Percentiles rank a stretch among this genome's conserved stretches.
phyloP scores from a whole-genome alignment of 2,888 invertebrate species.

The Hemicrepidius hirtus region DNA sequence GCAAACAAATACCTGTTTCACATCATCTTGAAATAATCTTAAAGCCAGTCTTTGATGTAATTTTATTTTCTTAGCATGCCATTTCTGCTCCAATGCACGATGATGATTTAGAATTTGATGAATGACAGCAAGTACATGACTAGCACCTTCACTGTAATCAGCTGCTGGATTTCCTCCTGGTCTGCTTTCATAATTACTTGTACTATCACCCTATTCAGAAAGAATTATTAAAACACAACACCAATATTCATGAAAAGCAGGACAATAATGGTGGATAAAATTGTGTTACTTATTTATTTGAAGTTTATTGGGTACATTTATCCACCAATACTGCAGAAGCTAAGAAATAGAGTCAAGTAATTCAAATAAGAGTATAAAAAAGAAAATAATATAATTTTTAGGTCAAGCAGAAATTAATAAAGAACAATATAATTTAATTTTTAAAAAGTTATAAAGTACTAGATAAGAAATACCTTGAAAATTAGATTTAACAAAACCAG shows the following conservation, averaged over 20 bases:
- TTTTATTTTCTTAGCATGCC: conserved; percentile 96
- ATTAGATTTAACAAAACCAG: neutral
- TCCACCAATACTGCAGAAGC: too few species aligned
- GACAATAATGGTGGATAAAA: too few species aligned
- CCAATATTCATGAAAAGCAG: neutral
- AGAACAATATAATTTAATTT: too few species aligned
- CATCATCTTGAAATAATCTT: conserved; percentile 96
- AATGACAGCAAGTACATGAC: conserved; percentile 96
- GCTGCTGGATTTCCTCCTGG: conserved; percentile 90
- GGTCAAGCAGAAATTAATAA: neutral
- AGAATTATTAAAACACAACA: neutral
- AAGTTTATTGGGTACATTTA: too few species aligned
- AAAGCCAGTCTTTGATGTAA: conserved; percentile 95
- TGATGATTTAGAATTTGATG: conserved; percentile 98
- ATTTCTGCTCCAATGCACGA: conserved; percentile 92
- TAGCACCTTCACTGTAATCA: conserved; percentile 97
- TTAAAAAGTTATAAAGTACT: too few species aligned
- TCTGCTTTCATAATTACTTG: conserved; percentile 74
- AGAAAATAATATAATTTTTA: neutral
- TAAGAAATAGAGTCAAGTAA: neutral
- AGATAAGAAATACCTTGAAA: too few species aligned
- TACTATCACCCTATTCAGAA: conserved; percentile 69
- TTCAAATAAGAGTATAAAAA: neutral
- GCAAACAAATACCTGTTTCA: conserved; percentile 84
- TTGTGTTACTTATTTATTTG: too few species aligned